Base-by-base conservation (phyloP, 2,888 invertebrate species). In the Papilio gigon region DNA sequence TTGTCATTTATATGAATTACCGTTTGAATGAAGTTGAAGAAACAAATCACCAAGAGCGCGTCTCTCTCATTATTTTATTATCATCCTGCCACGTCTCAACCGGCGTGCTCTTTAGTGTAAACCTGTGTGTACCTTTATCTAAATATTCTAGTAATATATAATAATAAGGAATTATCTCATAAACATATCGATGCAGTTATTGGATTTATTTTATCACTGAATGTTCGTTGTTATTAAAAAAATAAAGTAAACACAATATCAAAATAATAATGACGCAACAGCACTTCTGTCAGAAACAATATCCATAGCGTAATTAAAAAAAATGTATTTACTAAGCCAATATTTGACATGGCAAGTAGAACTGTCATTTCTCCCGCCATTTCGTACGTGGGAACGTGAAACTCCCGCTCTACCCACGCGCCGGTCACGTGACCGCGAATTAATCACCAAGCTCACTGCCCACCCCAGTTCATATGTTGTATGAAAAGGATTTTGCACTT, bases 371-470 rank as follows among this genome's bases (percentile, higher is more conserved):
- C 77, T 72, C 74, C 71, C 64, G 59, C 58, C 27, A 33, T 42
- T 27, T 40, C 42, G 25, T 37, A 77, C 84, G 86, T 87, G 87
- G 83, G 87, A 87, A 87, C 72, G 71, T 44, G 71, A 76, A 77
- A 78, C 78, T 78, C 75, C 78, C 75, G 50, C 79, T 78, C 67
- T 87, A 68, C 87, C 70, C 87, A 87, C 87, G 73, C 72, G 73
- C 66, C 67, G 58, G 71, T 71, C 84, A 81, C 85, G 85, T 83
- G 85, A 79, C 77, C 2, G 17, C 61, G 76, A 74, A 74, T 72
- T 74, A 73, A 75, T 76, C 64, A 67, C 69, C 53, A 66, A 64
- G 65, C 68, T 67, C 56, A 70, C 68, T 68, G 62, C 27, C 37
- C 50, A 59, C 69, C 63, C 69, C 65, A 20, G 35, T 67, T 33